Percentiles rank a stretch among this genome's conserved stretches.
These are phyloP conservation scores for Fukomys damarensis DNA, from an alignment of 2,113 vertebrate species.

Conservation along the genomic window DNA sequence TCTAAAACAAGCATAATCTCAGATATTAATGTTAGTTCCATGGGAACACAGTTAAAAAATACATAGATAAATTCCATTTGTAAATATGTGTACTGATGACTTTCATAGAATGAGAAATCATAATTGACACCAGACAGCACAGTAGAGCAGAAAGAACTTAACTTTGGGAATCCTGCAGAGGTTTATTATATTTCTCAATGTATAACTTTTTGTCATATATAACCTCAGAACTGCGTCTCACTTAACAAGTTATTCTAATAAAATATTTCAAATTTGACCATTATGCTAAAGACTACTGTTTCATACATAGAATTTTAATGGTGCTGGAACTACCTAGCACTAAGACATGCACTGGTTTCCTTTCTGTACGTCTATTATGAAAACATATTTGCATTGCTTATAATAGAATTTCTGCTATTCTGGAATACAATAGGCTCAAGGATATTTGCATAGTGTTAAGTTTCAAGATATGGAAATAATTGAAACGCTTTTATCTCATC, in stretches of 20 bases:
- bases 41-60: neutral
- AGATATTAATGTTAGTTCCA: neutral
- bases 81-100: neutral
- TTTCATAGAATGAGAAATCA: neutral
- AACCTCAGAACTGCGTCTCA: neutral
- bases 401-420: neutral
- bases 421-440: neutral
- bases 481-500: neutral
- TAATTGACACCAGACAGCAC: neutral
- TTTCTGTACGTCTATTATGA: neutral
- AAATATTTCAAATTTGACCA: neutral
- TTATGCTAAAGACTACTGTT: neutral
- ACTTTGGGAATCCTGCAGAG: neutral
- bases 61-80: neutral
- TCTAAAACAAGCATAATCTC: constrained; percentile 45
- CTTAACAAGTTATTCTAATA: neutral
- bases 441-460: neutral
- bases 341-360: no score
- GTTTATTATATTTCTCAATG: neutral
- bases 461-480: neutral
- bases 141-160: neutral
- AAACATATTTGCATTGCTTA: neutral
- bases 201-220: neutral
- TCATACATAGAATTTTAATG: neutral
- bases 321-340: neutral